Base-by-base conservation (phyloP, 2,797 vertebrate species). In the Borostomias antarcticus region DNA sequence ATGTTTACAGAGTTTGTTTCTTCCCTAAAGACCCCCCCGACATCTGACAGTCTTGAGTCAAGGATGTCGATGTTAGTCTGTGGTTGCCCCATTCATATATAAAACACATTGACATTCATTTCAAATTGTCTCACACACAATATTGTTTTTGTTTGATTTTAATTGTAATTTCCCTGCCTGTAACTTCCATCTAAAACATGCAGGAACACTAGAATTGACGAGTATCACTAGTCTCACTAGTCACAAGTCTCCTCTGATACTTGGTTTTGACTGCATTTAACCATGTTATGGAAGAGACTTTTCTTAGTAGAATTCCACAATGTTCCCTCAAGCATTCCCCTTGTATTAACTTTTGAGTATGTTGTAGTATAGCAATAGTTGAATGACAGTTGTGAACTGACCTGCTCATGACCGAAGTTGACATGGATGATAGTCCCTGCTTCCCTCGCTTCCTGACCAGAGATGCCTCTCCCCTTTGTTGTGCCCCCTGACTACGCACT, bases 381-480 rank as follows among this genome's bases (percentile, higher is more conserved):
- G 52, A 29, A 30, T n/a, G n/a, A 30, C 29, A 19, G 58, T 13
- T 32, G 13, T 35, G 32, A 37, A 25, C 48, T 29, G 26, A 56
- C 21, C 1, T 15, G 40, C 13, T 8, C 3, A 15, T 45, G 37
- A 45, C n/a, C 25, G 25, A 26, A 21, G 25, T 29, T 19, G 17
- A 7, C 5, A 32, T 60, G 2, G 4, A 28, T 28, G 21, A 26
- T 11, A 4, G 45, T 15, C 23, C 54, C 13, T 19, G 21, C 21
- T 40, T 37, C 33, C 56, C 19, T 43, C 15, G 23, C 58, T 29
- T 60, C 37, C 25, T 60, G 25, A 43, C 40, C 28, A 58, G 19
- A 35, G 15, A n/a, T 30, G 28, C n/a, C 53, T 56, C 33, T 25
- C 28, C 45, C 59, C n/a, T 30, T 50, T 10, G 37, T 40, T 60